A percentile compares a stretch with the other conserved stretches of the same genome.
phyloP scores from a whole-genome alignment of 2,888 invertebrate species.

The Polydrusus pterygomalis region DNA sequence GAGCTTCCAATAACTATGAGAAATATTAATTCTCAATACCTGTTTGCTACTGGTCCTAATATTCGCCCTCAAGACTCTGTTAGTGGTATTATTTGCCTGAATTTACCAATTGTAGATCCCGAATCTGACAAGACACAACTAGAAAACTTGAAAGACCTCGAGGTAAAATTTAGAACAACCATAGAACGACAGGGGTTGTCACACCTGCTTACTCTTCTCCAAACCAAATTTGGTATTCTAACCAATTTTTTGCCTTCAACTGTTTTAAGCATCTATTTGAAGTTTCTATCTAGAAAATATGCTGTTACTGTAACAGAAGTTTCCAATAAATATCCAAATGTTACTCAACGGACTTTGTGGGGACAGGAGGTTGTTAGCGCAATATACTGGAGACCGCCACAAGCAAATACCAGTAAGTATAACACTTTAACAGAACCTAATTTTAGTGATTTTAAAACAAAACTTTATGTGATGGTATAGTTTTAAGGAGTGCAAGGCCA shows the following conservation, averaged over 20 bases:
- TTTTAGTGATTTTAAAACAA: no score
- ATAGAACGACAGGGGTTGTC: conserved; percentile 74
- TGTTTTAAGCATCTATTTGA: conserved; percentile 75
- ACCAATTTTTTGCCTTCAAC: conserved; percentile 79
- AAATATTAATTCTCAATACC: conserved; percentile 73
- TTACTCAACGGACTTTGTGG: conserved; percentile 76
- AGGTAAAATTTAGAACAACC: conserved; percentile 70
- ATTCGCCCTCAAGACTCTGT: conserved; percentile 70
- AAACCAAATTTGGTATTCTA: conserved; percentile 76
- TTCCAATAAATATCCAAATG: conserved; percentile 68
- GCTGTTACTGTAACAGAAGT: conserved; percentile 81
- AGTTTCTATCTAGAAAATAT: conserved; percentile 80
- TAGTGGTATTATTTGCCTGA: conserved; percentile 79
- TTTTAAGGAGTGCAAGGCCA: no score
- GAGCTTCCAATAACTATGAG: conserved; percentile 79
- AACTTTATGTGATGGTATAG: no score
- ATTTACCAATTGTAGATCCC: conserved; percentile 75
- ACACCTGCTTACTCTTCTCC: conserved; percentile 74
- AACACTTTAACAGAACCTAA: no score
- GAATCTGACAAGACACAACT: conserved; percentile 64
- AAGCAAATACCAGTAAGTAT: conserved; percentile 83
- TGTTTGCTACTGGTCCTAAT: conserved; percentile 74
- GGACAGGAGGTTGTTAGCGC: conserved; percentile 79
- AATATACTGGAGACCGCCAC: conserved; percentile 84
- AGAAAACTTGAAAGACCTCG: conserved; percentile 69